Evolutionary conservation across 1,140 invertebrate genomes (phyloP), one percentile per base, ranked within the genome.

Genomic region (Apis dorsata): DNA sequence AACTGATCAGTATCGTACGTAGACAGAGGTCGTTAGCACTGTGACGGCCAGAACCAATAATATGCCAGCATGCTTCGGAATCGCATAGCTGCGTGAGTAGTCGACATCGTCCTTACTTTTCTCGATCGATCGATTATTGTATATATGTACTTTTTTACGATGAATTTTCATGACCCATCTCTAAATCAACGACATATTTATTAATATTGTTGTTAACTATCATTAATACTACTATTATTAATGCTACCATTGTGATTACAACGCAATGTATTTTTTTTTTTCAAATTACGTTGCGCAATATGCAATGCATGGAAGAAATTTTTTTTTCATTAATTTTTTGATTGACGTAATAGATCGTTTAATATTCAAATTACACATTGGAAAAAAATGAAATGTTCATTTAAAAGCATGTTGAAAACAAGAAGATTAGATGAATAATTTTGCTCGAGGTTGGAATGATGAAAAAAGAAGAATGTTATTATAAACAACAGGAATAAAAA

Each of bases 1-100:
- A 21, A n/a, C 9, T 17, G 59, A 66, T 77, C 63, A 51, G 44
- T 59, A 63, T 78, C 65, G 8, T 24, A 62, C 53, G 21, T 59
- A n/a, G 79, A 74, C 79, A 57, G 86, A 87, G 87, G 87, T 87
- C 87, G 83, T 88, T 88, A 85, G 87, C 87, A 87, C 80, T 79
- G 76, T 79, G 80, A 86, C 65, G 75, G 63, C 63, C 53, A 74
- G 73, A 19, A 13, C 34, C 55, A 66, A 71, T 73, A 75, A 76
- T 68, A 62, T 1, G 63, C 59, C 24, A 76, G 68, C 66, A 68
- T 76, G 83, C 62, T 71, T 68, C 49, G 59, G 68, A 84, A 75
- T 76, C 85, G 79, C 83, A 83, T 85, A 79, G 78, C 82, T 87
- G 78, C 73, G 68, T 66, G 75, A 82, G 75, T 68, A 53, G 24